These are phyloP conservation scores for Hyperoplus immaculatus DNA, from an alignment of 2,797 vertebrate species.

Conservation along the genomic window DNA sequence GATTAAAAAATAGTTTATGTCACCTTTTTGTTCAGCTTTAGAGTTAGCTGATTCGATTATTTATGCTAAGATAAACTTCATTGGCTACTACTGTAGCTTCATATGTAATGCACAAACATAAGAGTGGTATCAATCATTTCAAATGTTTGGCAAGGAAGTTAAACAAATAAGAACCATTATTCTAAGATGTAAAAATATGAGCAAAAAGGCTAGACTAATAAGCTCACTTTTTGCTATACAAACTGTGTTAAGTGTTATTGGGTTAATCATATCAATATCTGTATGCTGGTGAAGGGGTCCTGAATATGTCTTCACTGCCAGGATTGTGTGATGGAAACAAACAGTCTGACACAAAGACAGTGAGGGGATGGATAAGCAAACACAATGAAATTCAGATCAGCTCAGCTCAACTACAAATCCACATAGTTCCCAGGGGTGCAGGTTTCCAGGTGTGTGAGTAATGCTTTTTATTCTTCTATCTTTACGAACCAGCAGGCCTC, in stretches of 20 bases:
- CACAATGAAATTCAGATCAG: constrained; percentile 11
- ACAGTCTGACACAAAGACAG: background rate
- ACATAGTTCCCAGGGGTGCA: background rate
- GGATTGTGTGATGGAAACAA: background rate
- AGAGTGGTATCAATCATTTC: background rate
- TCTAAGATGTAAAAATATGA: background rate
- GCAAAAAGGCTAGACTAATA: background rate
- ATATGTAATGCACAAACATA: background rate
- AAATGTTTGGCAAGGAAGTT: background rate
- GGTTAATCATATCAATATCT: background rate
- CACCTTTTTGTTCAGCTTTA: too few species aligned
- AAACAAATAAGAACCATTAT: background rate
- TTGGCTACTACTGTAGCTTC: background rate
- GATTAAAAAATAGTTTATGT: background rate
- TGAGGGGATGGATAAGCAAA: background rate
- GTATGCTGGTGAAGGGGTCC: background rate
- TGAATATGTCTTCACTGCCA: background rate
- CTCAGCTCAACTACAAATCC: background rate
- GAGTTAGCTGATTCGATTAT: too few species aligned
- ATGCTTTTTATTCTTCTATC: constrained; percentile 3
- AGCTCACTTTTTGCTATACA: too few species aligned
- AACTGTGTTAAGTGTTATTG: background rate
- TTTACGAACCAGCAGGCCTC: background rate
- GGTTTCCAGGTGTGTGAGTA: background rate
- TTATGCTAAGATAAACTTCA: background rate